phyloP scores from a whole-genome alignment of 2,113 vertebrate species.

The Alosa alosa region DNA sequence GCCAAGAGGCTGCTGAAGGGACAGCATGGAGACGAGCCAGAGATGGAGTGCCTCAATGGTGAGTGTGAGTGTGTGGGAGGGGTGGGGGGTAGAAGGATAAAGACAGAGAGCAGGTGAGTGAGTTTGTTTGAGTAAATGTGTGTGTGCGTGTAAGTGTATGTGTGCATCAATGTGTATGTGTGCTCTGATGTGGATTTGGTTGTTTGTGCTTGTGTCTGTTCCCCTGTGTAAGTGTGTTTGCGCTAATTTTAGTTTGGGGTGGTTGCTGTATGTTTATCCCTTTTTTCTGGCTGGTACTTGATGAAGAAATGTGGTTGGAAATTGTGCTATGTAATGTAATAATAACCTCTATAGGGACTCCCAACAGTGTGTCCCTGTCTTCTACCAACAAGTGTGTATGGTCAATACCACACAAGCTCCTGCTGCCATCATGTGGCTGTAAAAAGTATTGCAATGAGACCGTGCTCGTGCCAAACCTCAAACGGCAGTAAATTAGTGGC shows the following conservation, averaged over 20 bases:
- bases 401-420: not conserved
- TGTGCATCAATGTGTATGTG: not conserved
- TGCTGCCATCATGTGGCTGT: constrained; percentile 61
- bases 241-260: not conserved
- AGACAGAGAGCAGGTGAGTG: not conserved
- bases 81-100: not conserved
- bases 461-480: not conserved
- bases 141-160: not conserved
- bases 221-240: not conserved
- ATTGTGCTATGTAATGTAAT: not conserved
- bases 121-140: not conserved
- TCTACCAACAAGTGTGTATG: not conserved
- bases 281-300: not conserved
- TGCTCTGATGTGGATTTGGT: not conserved
- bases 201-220: not conserved
- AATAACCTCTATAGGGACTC: not conserved
- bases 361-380: not conserved
- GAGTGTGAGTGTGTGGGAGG: constrained; percentile 38
- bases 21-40: constrained; percentile 86
- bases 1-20: constrained; percentile 88
- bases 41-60: constrained; percentile 98
- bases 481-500: not conserved
- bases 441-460: constrained; percentile 14
- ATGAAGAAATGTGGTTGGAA: not conserved
- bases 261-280: not conserved